phyloP scores from a whole-genome alignment of 2,113 vertebrate species.

The Microcebus murinus region DNA sequence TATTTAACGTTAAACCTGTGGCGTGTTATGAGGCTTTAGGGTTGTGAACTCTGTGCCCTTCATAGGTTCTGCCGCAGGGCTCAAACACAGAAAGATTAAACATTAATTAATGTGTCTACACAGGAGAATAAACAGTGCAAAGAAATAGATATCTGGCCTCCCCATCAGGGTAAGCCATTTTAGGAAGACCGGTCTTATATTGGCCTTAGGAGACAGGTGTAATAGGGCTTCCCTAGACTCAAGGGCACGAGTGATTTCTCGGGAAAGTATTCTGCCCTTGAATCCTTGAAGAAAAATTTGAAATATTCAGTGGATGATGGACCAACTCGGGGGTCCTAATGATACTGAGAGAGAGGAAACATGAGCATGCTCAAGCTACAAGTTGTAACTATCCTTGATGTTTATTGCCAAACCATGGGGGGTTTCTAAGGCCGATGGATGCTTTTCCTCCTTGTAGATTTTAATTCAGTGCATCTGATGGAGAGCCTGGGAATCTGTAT shows the following conservation, averaged over 20 bases:
- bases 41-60: slow-evolving; percentile 46
- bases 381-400: background rate
- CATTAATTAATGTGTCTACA: slow-evolving; percentile 48
- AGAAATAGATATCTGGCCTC: slow-evolving; percentile 13
- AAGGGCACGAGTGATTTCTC: background rate
- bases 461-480: background rate
- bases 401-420: background rate
- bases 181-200: background rate
- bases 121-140: background rate
- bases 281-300: background rate
- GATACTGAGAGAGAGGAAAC: background rate
- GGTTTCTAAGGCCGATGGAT: background rate
- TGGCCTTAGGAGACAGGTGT: background rate
- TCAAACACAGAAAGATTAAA: slow-evolving; percentile 43
- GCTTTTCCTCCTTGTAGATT: background rate
- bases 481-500: background rate
- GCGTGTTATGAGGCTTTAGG: background rate
- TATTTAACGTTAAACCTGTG: slow-evolving; percentile 1
- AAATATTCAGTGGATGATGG: background rate
- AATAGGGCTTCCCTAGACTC: background rate
- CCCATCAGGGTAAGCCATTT: background rate
- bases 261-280: background rate
- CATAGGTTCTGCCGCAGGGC: slow-evolving; percentile 1
- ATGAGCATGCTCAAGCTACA: background rate
- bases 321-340: background rate